Base-by-base conservation (phyloP, 2,888 invertebrate genomes). In the Emesis russula region DNA sequence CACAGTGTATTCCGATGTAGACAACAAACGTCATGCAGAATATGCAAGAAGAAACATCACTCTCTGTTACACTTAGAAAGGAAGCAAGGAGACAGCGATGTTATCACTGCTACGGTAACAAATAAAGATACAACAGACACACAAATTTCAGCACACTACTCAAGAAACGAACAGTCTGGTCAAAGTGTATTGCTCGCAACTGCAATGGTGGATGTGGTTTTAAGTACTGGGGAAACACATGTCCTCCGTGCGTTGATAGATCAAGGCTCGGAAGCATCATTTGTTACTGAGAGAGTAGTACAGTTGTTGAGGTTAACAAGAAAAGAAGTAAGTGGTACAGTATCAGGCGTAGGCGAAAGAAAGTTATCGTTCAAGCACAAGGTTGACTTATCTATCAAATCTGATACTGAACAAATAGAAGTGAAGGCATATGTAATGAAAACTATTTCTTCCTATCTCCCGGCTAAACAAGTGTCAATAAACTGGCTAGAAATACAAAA, bases 231-330 rank as follows among this genome's bases (percentile, higher is more conserved):
- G 25, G 33, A 81, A 13, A 84, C 81, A 87, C 89, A 90, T 73
- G 75, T 87, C 70, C 86, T 92, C 81, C 88, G 93, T 81, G 91
- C 89, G 53, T 86, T 94, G 53, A 88, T 94, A 84, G 92, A 94
- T 81, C 94, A 94, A 85, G 94, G 94, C 1, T 94, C 94, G 63
- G 91, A 93, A 83, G 94, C 94, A 75, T 92, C 94, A 70, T 94
- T 94, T 70, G 82, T 94, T 15, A 82, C 91, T 33, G 90, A 87
- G 73, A 87, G 89, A 79, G 86, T 82, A 71, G 91, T 89, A 7
- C 83, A 92, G 73, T 71, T 92, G 18, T 90, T 93, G 58, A 83
- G 89, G 5, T 71, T 94, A 73, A 82, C 66, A 63, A 89, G 71
- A 83, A 88, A 86, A 0, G 79, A 78, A 18, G 91, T 92, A 78